Evolutionary conservation across 2,113 vertebrate species (phyloP).

Genomic region (Geococcyx californianus): DNA sequence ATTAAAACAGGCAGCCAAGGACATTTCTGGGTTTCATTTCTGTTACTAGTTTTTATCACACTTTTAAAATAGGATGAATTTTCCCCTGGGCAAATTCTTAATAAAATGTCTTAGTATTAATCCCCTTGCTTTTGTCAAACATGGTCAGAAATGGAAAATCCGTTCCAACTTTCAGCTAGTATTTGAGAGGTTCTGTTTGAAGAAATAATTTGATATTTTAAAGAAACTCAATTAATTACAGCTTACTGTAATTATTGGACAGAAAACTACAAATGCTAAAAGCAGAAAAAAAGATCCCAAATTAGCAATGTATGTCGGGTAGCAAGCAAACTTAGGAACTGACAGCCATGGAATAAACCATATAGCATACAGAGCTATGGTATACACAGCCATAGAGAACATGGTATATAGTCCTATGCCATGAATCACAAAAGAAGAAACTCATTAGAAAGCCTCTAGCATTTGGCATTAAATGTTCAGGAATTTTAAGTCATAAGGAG

Average conservation of each 20-base stretch:
- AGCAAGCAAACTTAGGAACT: background rate
- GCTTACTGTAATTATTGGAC: background rate
- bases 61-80: background rate
- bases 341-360: background rate
- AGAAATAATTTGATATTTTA: background rate
- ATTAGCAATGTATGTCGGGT: background rate
- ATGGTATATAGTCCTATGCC: background rate
- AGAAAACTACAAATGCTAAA: background rate
- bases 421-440: background rate
- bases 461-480: background rate
- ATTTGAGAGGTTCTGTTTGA: background rate
- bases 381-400: background rate
- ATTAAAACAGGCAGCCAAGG: background rate
- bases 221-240: background rate
- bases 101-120: background rate
- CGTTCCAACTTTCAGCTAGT: background rate
- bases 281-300: background rate
- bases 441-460: background rate
- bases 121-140: background rate
- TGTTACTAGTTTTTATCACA: background rate
- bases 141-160: background rate
- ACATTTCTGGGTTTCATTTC: slow-evolving; percentile 28
- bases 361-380: background rate
- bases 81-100: background rate
- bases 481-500: background rate